phyloP scores from a whole-genome alignment of 2,113 vertebrate genomes.

The Larimichthys crocea region DNA sequence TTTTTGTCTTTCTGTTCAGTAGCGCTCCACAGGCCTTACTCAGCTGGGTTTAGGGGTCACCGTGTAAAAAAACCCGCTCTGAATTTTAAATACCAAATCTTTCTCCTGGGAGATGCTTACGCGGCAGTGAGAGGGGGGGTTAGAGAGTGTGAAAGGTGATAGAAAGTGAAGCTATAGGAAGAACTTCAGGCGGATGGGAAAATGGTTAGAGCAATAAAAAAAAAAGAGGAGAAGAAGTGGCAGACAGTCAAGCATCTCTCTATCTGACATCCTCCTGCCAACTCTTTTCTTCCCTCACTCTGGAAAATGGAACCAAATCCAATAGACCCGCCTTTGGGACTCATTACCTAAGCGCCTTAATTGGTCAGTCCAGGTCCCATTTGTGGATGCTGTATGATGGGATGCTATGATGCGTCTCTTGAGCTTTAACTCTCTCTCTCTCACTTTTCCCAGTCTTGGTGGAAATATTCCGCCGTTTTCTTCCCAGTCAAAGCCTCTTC shows the following conservation, averaged over 20 bases:
- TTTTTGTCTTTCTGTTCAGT: conserved; percentile 35
- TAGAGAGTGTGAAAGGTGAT: conserved; percentile 1
- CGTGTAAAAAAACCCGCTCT: conserved; percentile 20
- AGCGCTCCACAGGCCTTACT: conserved; percentile 20
- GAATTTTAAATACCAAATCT: conserved; percentile 48
- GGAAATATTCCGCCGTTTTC: conserved; percentile 27
- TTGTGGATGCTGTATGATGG: conserved; percentile 43
- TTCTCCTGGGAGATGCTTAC: conserved; percentile 19
- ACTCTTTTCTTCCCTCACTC: conserved; percentile 12
- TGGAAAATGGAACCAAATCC: conserved; percentile 36
- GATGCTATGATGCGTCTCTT: conserved; percentile 43
- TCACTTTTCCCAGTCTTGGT: conserved; percentile 15
- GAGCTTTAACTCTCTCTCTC: conserved; percentile 19
- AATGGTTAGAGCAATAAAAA: not conserved
- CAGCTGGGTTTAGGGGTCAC: conserved; percentile 36
- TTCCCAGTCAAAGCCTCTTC: conserved; percentile 44
- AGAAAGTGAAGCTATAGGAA: conserved; percentile 16
- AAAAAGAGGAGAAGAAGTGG: not conserved
- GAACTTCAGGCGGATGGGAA: not conserved
- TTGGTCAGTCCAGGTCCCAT: conserved; percentile 53
- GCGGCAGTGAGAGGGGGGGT: not conserved
- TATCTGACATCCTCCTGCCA: conserved; percentile 35
- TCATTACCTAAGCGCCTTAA: conserved; percentile 67
- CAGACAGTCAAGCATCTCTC: conserved; percentile 33
- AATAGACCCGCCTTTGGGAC: conserved; percentile 38